Conservation (phyloP, 1,140 invertebrate genomes). For the Globodera rostochiensis region DNA sequence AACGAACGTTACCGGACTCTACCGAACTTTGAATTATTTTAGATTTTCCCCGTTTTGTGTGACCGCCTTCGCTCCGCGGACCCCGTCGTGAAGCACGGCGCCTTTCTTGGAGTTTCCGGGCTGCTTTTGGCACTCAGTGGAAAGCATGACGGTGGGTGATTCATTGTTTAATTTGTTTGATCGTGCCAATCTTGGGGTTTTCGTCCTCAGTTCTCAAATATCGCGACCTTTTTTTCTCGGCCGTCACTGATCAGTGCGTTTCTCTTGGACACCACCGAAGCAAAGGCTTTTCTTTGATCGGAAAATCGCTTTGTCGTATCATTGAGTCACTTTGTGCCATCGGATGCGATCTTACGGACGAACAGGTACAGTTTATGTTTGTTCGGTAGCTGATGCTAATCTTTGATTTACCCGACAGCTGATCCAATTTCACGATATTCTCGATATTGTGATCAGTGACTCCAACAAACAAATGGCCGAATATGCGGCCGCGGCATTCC, state of each 20-base stretch:
- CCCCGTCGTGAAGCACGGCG: conserved; percentile 23
- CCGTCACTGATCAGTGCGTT: background rate
- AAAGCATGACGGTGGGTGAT: background rate
- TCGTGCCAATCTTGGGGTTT: background rate
- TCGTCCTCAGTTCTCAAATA: conserved; percentile 6
- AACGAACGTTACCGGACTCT: background rate
- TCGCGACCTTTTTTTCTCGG: background rate
- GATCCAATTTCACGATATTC: conserved; percentile 34
- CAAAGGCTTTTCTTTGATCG: conserved; percentile 31
- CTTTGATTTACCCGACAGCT: conserved; percentile 12
- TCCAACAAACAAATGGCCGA: conserved; percentile 34
- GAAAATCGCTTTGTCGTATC: conserved; percentile 35
- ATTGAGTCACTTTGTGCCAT: conserved; percentile 36
- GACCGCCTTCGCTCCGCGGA: conserved; percentile 5
- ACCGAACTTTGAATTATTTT: conserved; percentile 2
- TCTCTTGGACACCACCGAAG: conserved; percentile 29
- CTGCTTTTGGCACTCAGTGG: conserved; percentile 16
- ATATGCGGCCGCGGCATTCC: conserved; percentile 29
- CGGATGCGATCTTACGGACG: conserved; percentile 5
- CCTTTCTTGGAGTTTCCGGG: conserved; percentile 31
- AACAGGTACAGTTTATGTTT: conserved; percentile 29
- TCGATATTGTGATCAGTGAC: conserved; percentile 35
- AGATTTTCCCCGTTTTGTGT: conserved; percentile 30
- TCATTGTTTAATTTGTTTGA: background rate
- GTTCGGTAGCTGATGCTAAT: background rate